Evolutionary conservation across 2,888 invertebrate species (phyloP), one percentile per base, ranked within the genome.

Genomic region (Erebia aethiops): DNA sequence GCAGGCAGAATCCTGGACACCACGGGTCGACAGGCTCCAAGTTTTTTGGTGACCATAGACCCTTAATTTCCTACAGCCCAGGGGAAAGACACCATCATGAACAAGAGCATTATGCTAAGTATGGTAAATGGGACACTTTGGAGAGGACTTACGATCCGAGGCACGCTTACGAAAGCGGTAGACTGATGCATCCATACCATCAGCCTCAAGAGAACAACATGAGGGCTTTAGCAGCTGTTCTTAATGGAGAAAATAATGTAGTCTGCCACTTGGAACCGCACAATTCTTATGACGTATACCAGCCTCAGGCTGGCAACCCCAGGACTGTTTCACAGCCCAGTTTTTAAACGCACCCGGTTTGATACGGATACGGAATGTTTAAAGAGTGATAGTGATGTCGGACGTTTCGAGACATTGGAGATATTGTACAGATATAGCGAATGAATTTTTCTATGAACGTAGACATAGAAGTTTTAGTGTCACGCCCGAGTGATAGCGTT

Each of bases 191-290:
- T 75, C 93, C 91, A 0, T 93, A 92, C 80, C 94, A 94, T 71
- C 92, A 93, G 77, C 94, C 94, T 0, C 92, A 92, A 49, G 93
- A 93, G 74, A 95, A 91, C 79, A 94, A 94, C 72, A 94, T 94
- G 87, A 87, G 95, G 75, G 95, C 95, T 10, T 78, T 95, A 76
- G 96, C 97, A 43, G 97, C 97, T 14, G 97, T 97, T 74, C 92
- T 97, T 68, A 97, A 97, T 84, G 97, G 97, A 61, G 96, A 97
- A 81, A 96, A 96, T 82, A 97, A 97, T 73, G 97, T 98, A 72
- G 97, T 97, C 71, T 97, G 97, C 87, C 97, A 97, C 84, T 88
- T 97, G 80, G 97, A 97, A 86, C 97, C 97, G 54, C 95, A 95
- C 74, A 95, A 94, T 73, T 88, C 92, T 0, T 93, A 93, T 76